Base-by-base conservation (phyloP, 2,888 invertebrate genomes). In the Drosophila suboccidentalis region DNA sequence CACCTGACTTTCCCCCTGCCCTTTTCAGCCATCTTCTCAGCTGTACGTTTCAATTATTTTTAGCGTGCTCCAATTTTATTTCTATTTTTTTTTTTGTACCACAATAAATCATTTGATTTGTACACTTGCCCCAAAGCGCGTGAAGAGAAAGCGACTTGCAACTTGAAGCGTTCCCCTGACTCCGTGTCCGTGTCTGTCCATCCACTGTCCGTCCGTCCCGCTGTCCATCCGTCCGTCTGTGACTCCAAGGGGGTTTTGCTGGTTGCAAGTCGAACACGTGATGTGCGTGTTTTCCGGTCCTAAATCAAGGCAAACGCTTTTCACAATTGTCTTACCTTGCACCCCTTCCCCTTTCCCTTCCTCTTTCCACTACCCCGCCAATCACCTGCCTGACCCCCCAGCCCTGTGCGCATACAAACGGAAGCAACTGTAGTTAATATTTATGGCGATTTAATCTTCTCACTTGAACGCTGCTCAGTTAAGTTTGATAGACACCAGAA, bases 361-460 rank as follows among this genome's bases (percentile, higher is more conserved):
- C 11, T 0, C 10, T 2, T 1, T 8, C 29, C 4, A 9, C 38
- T 11, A 11, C 17, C 39, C 29, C 44, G 10, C 38, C 44, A 32
- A 29, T 6, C 57, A n/a, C 47, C 65, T 17, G 5, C 2, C 26
- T 4, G 17, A 19, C 47, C 51, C 19, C 3, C 34, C 6, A 3
- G 15, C 10, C 34, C 26, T 43, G n/a, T 3, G 49, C 36, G 32
- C 22, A 39, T 59, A 54, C 71, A 57, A 58, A 59, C 71, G 78
- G 76, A 73, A 81, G 71, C 86, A 82, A 87, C 80, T 82, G 90
- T 88, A 88, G 86, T 89, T 89, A 89, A 89, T 89, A 89, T 89
- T 89, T 89, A 89, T 89, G 82, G 90, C 89, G 82, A 87, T 89
- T 86, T 89, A 89, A 89, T 90, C 90, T 90, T 86, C 87, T 86